A percentile compares a stretch with the other conserved stretches of the same genome.
These are phyloP conservation scores for Ahaetulla prasina DNA, from an alignment of 2,113 vertebrate genomes.

Conservation along the genomic window DNA sequence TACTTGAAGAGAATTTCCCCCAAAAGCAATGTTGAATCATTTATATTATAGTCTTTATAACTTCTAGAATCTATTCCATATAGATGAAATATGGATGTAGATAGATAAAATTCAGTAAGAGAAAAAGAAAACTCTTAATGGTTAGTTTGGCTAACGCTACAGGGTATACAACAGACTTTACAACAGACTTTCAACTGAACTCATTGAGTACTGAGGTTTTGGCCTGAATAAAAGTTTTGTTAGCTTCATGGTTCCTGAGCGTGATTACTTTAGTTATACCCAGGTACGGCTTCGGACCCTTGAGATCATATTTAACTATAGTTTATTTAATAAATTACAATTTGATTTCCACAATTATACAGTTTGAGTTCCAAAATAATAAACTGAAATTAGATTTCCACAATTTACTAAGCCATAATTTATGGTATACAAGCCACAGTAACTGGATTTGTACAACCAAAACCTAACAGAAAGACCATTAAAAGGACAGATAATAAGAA, in stretches of 20 bases:
- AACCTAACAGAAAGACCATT: background rate
- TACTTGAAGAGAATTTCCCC: background rate
- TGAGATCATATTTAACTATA: background rate
- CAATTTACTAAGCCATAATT: background rate
- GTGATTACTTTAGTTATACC: too few species aligned
- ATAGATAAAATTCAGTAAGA: background rate
- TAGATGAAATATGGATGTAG: background rate
- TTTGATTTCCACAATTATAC: background rate
- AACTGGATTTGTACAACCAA: background rate
- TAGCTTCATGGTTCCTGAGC: too few species aligned
- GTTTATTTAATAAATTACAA: background rate
- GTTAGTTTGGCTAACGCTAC: background rate
- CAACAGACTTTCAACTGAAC: too few species aligned
- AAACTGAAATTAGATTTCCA: too few species aligned
- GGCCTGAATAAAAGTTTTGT: too few species aligned
- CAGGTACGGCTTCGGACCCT: too few species aligned
- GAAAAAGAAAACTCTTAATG: background rate
- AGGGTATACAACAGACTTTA: background rate
- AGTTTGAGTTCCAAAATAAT: too few species aligned
- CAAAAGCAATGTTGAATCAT: background rate
- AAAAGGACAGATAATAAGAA: background rate
- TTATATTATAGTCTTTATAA: background rate
- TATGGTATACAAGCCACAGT: background rate
- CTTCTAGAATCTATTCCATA: background rate
- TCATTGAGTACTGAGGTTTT: too few species aligned